These are phyloP conservation scores for Lichenostomus cassidix DNA, from an alignment of 2,113 vertebrate species.

Conservation along the genomic window DNA sequence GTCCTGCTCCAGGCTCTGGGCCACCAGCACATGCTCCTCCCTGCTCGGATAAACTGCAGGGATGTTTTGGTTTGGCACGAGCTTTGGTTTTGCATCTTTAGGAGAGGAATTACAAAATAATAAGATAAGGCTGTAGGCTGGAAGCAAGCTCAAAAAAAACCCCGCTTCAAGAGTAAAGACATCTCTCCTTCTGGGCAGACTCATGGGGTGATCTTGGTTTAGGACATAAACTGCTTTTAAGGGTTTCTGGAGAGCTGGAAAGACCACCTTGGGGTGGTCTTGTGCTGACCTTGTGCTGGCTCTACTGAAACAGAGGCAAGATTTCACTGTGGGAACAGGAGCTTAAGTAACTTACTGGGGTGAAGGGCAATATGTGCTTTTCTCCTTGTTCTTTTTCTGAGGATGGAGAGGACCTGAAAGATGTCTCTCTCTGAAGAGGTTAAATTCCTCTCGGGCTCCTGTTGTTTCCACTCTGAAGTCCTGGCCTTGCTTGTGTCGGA, in stretches of 20 bases:
- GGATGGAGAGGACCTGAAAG: not conserved
- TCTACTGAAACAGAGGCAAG: not conserved
- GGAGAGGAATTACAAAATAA: slow-evolving; percentile 46
- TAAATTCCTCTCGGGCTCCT: not conserved
- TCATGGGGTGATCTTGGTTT: not conserved
- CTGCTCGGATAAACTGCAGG: not conserved
- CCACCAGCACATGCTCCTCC: not conserved
- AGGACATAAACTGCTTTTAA: not conserved
- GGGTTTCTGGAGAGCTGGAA: not conserved
- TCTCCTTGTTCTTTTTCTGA: not conserved
- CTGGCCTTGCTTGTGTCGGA: not conserved
- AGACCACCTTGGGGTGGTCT: not conserved
- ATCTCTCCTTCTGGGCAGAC: not conserved
- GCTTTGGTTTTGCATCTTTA: slow-evolving; percentile 34
- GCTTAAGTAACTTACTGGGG: not conserved
- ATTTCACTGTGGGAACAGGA: not conserved
- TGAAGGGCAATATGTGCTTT: not conserved
- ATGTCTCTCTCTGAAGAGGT: not conserved
- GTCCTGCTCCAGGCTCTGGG: not conserved
- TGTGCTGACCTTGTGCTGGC: not conserved
- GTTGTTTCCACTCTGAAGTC: not conserved
- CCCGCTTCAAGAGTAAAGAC: not conserved
- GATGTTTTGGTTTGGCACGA: slow-evolving; percentile 57
- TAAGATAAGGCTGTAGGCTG: slow-evolving; percentile 20
- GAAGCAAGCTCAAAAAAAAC: not conserved